These are phyloP conservation scores for Mycetomoellerius zeteki DNA, from an alignment of 1,140 invertebrate genomes.

Conservation along the genomic window DNA sequence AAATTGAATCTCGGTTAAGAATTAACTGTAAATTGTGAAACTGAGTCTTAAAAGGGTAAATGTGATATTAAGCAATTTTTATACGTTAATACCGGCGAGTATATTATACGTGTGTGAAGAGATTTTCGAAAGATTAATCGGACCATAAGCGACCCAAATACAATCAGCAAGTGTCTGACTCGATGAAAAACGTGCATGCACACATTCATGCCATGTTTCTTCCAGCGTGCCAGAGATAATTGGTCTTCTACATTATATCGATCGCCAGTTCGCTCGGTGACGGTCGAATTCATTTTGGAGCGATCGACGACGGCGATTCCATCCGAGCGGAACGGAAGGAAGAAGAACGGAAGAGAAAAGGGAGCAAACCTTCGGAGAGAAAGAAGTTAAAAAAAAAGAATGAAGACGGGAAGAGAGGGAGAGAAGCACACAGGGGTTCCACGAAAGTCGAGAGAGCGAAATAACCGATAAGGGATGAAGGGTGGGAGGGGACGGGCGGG, in stretches of 20 bases:
- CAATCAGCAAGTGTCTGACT: background rate
- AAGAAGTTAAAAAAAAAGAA: background rate
- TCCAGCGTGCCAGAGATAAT: constrained; percentile 15
- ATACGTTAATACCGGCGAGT: too few relatives aligned
- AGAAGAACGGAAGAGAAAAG: background rate
- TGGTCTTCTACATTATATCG: background rate
- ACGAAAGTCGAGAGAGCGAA: constrained; percentile 77
- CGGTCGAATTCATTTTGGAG: constrained; percentile 51
- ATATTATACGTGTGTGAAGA: background rate
- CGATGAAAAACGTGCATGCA: background rate
- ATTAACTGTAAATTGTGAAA: too few relatives aligned
- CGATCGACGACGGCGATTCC: constrained; percentile 41
- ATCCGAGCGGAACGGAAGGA: background rate
- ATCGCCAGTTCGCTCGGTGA: constrained; percentile 32
- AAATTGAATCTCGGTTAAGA: too few relatives aligned
- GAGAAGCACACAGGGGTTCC: constrained; percentile 48
- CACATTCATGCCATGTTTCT: background rate
- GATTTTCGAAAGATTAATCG: background rate
- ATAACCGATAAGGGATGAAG: constrained; percentile 76
- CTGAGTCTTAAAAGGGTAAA: background rate
- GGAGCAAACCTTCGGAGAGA: background rate
- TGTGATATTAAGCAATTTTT: background rate
- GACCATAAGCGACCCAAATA: background rate
- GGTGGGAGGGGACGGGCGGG: constrained; percentile 57
- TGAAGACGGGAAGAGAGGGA: background rate